phyloP scores from a whole-genome alignment of 2,113 vertebrate genomes.

The Lepus americanus region DNA sequence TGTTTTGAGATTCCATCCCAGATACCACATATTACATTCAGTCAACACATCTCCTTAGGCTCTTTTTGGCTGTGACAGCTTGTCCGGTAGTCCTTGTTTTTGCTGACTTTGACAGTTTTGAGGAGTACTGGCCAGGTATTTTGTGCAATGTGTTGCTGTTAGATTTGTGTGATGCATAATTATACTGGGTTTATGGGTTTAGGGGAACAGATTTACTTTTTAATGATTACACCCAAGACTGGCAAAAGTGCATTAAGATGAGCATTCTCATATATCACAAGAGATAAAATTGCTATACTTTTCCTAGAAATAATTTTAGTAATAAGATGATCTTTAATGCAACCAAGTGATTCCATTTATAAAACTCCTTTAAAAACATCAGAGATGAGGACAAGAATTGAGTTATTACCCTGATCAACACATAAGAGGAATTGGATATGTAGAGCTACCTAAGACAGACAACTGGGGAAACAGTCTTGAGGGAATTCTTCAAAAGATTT shows the following conservation, averaged over 20 bases:
- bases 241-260: not conserved
- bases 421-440: not conserved
- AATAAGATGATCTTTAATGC: not conserved
- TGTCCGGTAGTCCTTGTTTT: not conserved
- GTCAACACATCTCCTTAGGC: not conserved
- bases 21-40: not conserved
- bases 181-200: not conserved
- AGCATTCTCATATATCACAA: not conserved
- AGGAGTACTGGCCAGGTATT: not conserved
- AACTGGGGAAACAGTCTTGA: not conserved
- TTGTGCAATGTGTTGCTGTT: not conserved
- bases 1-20: not conserved
- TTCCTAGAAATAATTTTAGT: slow-evolving; percentile 56
- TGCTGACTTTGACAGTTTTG: not conserved
- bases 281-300: not conserved
- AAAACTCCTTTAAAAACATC: not conserved
- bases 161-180: slow-evolving; percentile 13
- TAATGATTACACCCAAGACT: not conserved
- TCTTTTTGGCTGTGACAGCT: not conserved
- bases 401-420: not conserved
- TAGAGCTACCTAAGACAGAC: not conserved
- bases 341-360: not conserved
- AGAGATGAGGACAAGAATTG: not conserved
- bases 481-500: slow-evolving; percentile 20
- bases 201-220: slow-evolving; percentile 15